A percentile compares a stretch with the other conserved stretches of the same genome.
Conservation (phyloP, 2,797 vertebrate genomes). For the Hybognathus amarus region DNA sequence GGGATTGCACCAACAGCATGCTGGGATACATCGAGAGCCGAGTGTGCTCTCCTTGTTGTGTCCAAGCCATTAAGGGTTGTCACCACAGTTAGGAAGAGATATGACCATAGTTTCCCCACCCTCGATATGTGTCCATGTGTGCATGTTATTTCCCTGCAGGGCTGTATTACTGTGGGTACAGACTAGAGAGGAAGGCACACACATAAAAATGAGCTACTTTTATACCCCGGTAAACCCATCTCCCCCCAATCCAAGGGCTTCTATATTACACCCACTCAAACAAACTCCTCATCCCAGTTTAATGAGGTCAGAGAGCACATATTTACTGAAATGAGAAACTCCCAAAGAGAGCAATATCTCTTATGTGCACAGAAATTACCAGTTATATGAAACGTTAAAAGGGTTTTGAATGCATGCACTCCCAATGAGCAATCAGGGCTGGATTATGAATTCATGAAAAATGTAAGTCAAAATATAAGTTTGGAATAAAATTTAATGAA, state of each 20-base stretch:
- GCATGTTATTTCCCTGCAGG: slow-evolving; percentile 54
- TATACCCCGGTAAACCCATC: slow-evolving; percentile 41
- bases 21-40: slow-evolving; percentile 10
- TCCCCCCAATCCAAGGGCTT: slow-evolving; percentile 2
- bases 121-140: slow-evolving; percentile 15
- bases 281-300: slow-evolving; percentile 32
- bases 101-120: slow-evolving; percentile 20
- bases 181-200: slow-evolving; percentile 15
- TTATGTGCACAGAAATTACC: slow-evolving; percentile 40
- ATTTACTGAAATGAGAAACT: slow-evolving; percentile 50
- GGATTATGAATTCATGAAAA: slow-evolving; percentile 10
- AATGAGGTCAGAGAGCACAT: slow-evolving; percentile 50
- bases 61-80: background rate
- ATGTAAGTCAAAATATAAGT: background rate
- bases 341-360: slow-evolving; percentile 39
- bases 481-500: background rate
- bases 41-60: background rate
- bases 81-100: slow-evolving; percentile 45
- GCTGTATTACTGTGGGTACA: slow-evolving; percentile 33
- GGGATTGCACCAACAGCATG: background rate
- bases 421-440: background rate
- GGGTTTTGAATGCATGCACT: slow-evolving; percentile 5
- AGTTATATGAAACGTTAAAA: slow-evolving; percentile 19
- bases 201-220: slow-evolving; percentile 54
- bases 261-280: slow-evolving; percentile 37